A percentile compares a stretch with the other conserved stretches of the same genome.
Evolutionary conservation across 2,888 invertebrate species (phyloP).

Genomic region (Drosophila meridiana): DNA sequence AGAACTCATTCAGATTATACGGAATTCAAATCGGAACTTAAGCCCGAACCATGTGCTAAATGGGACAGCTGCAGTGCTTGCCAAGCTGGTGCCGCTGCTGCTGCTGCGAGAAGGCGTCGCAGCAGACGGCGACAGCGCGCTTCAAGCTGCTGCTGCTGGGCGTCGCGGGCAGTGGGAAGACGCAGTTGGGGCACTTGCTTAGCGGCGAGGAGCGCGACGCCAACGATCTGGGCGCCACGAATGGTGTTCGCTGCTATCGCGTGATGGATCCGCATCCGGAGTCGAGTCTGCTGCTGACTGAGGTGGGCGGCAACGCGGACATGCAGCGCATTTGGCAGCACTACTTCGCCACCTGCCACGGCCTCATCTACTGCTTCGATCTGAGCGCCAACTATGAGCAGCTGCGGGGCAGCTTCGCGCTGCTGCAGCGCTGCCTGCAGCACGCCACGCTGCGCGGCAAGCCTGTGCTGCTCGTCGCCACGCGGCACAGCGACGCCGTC

Average conservation of each 20-base stretch:
- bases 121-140: conserved; percentile 1
- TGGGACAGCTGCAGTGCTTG: conserved; percentile 61
- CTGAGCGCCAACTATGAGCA: conserved; percentile 62
- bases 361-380: conserved; percentile 81
- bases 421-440: conserved; percentile 68
- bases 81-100: conserved; percentile 18
- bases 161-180: conserved; percentile 80
- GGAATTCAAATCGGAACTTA: background rate
- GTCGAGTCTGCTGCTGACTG: conserved; percentile 71
- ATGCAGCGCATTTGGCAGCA: conserved; percentile 84
- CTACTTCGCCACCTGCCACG: conserved; percentile 72
- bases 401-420: conserved; percentile 63
- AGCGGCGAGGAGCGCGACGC: conserved; percentile 57
- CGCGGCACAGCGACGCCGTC: conserved; percentile 71
- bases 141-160: conserved; percentile 82
- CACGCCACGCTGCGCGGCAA: conserved; percentile 78
- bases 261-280: conserved; percentile 1
- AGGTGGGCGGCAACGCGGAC: conserved; percentile 82
- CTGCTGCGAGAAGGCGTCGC: conserved; percentile 3
- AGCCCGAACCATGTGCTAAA: conserved; percentile 40
- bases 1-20: background rate
- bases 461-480: conserved; percentile 79
- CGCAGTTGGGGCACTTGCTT: conserved; percentile 80
- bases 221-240: conserved; percentile 74
- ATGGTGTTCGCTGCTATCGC: conserved; percentile 79